Base-by-base conservation (phyloP, 2,888 invertebrate species). In the Metallyticus violacea region DNA sequence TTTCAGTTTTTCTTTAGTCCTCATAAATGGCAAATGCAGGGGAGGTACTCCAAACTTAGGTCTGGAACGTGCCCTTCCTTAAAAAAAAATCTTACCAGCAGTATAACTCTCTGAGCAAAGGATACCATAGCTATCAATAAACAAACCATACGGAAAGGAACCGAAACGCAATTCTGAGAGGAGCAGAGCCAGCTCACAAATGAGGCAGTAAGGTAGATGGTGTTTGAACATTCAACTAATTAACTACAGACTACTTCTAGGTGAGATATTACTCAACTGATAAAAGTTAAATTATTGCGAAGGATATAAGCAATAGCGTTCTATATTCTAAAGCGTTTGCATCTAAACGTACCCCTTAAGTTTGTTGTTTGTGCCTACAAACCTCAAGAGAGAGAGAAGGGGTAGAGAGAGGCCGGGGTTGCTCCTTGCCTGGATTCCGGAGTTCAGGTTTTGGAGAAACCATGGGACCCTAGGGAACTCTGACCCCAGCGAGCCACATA, bases 381-480 rank as follows among this genome's bases (percentile, higher is more conserved):
- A 62, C 40, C 40, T 62, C 40, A 62, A 62, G 40, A 62, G 40
- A 62, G 40, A 62, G n/a, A n/a, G n/a, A n/a, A n/a, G n/a, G n/a
- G n/a, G n/a, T n/a, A n/a, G n/a, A n/a, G n/a, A n/a, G n/a, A n/a
- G n/a, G n/a, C n/a, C n/a, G n/a, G n/a, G n/a, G n/a, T 62, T 62
- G 40, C 40, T 62, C 40, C 40, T 62, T 62, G 40, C 40, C 40
- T 62, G 40, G 40, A 62, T 62, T 82, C 82, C 82, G 76, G 82
- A 82, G 82, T 82, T 82, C 82, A 82, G 22, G 40, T 40, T 62
- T 62, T 40, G 82, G 26, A 62, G 82, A 82, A 82, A 76, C 27
- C 82, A 82, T 82, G 82, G 76, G 76, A 6, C 82, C 76, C 82
- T 26, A n/a, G 82, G 82, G 82, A 82, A 40, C 22, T 40, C 30